Evolutionary conservation across 2,797 vertebrate species (phyloP).

Genomic region (Sebastes hubbsi): DNA sequence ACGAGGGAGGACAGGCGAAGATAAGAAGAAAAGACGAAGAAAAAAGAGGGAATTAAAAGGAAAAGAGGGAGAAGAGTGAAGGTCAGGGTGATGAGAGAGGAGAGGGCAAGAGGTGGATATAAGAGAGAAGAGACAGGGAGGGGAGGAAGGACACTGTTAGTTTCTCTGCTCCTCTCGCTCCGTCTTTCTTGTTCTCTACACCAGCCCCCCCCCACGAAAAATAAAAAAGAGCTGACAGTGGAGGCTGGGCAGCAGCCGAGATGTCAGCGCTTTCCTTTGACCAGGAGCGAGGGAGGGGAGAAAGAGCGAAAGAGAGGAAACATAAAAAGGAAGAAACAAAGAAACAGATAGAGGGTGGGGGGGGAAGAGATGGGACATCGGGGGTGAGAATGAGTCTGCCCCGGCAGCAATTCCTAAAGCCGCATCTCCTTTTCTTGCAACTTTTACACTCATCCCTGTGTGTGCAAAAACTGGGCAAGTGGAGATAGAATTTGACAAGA

Average conservation of each 20-base stretch:
- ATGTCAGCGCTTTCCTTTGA: constrained; percentile 79
- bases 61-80: constrained; percentile 64
- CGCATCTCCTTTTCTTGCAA: constrained; percentile 45
- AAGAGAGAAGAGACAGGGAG: constrained; percentile 24
- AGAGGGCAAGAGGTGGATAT: constrained; percentile 58
- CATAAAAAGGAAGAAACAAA: constrained; percentile 62
- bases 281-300: constrained; percentile 49
- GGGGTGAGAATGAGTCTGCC: constrained; percentile 63
- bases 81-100: constrained; percentile 67
- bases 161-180: constrained; percentile 10
- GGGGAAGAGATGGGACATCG: constrained; percentile 36
- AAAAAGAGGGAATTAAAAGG: constrained; percentile 53
- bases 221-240: constrained; percentile 75
- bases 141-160: constrained; percentile 21
- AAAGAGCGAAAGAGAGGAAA: constrained; percentile 29
- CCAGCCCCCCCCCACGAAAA: constrained; percentile 37
- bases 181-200: constrained; percentile 30
- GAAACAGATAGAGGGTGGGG: constrained; percentile 14
- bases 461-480: constrained; percentile 56
- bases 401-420: constrained; percentile 58
- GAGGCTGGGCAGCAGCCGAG: constrained; percentile 67
- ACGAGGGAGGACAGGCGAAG: constrained; percentile 56
- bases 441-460: constrained; percentile 56
- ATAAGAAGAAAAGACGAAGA: constrained; percentile 54
- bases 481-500: constrained; percentile 68